Base-by-base conservation (phyloP, 2,113 vertebrate species). In the Laticauda colubrina region DNA sequence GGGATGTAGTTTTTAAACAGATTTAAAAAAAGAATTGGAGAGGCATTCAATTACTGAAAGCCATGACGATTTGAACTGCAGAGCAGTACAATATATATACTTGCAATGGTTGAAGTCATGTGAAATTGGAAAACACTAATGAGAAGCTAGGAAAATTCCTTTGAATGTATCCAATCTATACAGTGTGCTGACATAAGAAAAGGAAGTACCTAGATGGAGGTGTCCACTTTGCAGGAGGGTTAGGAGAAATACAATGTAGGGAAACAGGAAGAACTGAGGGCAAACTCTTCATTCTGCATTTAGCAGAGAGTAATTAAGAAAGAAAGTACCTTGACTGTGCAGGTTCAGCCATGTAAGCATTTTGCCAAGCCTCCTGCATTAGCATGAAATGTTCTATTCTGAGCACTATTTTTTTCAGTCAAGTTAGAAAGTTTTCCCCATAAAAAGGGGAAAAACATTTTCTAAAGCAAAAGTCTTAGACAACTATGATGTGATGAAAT, bases 1-100 rank as follows among this genome's bases (percentile, higher is more conserved):
- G 0, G 96, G 94, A 75, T 95, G 96, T 96, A 95, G 91, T 91
- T 95, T 95, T 96, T 93, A 93, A 95, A 92, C 92, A 96, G 94
- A 90, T 95, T 57, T 23, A 59, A 96, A 95, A 96, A 94, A n/a
- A 90, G 57, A 94, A 89, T 94, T 1, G 0, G 90, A 87, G 87
- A 94, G 45, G 91, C 26, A 95, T 92, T 93, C 75, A 94, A 39
- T 95, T 96, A 92, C 89, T 57, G 29, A 56, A 87, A 94, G 88
- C 85, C 11, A 55, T 57, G 61, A 34, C 53, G 90, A 56, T 93
- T 91, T 95, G 92, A 95, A 3, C 51, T 51, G 87, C 0, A 0
- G 89, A 85, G 3, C 0, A 1, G n/a, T 3, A 18, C 61, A 81
- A 64, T 0, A 0, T 7, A 56, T 14, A 56, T 14, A 90, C 93